Conservation (phyloP, 2,113 vertebrate species). For the Phalacrocorax pelagicus region DNA sequence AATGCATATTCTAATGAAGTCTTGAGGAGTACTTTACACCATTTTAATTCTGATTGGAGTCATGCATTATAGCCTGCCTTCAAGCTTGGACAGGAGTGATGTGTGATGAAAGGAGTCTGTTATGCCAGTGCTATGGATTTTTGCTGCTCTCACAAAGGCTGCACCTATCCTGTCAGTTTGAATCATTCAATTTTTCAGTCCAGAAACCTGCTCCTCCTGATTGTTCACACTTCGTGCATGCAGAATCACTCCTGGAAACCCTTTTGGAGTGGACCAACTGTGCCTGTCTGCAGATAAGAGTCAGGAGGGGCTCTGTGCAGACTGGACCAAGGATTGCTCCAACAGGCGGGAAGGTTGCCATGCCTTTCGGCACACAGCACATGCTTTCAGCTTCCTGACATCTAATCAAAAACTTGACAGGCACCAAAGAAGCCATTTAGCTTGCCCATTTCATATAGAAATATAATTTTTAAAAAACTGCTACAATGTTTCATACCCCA, state of each 20-base stretch:
- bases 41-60: not conserved
- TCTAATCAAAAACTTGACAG: not conserved
- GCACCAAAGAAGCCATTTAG: not conserved
- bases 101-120: not conserved
- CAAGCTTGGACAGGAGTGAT: not conserved
- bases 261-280: not conserved
- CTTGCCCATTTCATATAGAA: not conserved
- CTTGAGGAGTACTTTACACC: not conserved
- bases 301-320: not conserved
- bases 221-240: not conserved
- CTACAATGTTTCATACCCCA: not conserved
- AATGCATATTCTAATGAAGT: not conserved
- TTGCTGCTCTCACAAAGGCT: not conserved
- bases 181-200: conserved; percentile 9
- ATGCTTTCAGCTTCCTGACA: not conserved
- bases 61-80: not conserved
- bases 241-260: not conserved
- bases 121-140: not conserved
- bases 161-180: not conserved
- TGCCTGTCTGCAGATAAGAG: not conserved
- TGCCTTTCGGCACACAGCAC: not conserved
- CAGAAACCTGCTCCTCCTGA: not conserved
- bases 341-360: not conserved
- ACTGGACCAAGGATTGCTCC: not conserved
- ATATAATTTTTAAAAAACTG: not conserved